Evolutionary conservation across 2,797 vertebrate species (phyloP), one percentile per base, ranked within the genome.

Genomic region (Danio choprae): DNA sequence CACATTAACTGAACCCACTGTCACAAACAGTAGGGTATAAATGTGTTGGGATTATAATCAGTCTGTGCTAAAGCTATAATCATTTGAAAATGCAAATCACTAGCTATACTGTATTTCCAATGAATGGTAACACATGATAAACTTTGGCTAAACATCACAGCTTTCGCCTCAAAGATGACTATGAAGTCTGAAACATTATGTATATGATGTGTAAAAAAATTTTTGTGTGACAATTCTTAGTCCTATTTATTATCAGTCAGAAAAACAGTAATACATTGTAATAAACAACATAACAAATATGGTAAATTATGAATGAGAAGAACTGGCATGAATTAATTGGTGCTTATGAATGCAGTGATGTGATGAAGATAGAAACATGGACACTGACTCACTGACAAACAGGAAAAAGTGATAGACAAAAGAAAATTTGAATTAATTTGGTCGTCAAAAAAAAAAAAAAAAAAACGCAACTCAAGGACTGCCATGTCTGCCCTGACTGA

Each of bases 321-420:
- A 81, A 62, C 74, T 90, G 91, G 50, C 62, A 74, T 85, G 90
- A 80, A 36, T 83, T 87, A 85, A 71, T 43, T 76, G 80, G 81
- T 55, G 88, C 87, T 77, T 53, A 65, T 74, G 77, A 67, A 88
- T 60, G 88, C 64, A 83, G 58, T 80, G 82, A 82, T 73, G 82
- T 75, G 80, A 86, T 86, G 88, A 44, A 62, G 83, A 80, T 88
- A 88, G 87, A 86, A 88, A 85, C 83, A 87, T 87, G 87, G 87
- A 82, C 86, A 84, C 88, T 88, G 65, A 90, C 85, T 90, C 87
- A 89, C 88, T 87, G 87, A 92, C 90, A 89, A 90, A 90, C 92
- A 91, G 86, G 91, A 87, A 84, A 81, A 91, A 90, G 88, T 89
- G 84, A 88, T 88, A 87, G 72, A 90, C 87, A 86, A 91, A 88